Conservation (phyloP, 2,888 invertebrate species). For the Tiphia femorata region DNA sequence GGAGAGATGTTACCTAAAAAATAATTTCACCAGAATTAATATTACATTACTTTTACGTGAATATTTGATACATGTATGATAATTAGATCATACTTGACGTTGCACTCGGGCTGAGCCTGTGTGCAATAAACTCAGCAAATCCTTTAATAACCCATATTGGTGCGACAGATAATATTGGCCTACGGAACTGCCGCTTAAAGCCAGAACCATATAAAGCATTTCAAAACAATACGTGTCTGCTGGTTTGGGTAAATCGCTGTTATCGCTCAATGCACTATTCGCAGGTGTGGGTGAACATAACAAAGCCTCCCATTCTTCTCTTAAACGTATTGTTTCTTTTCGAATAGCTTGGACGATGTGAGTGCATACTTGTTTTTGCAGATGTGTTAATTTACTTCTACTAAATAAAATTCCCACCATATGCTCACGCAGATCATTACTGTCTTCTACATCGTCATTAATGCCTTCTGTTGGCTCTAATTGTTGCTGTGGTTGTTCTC, state of each 20-base stretch:
- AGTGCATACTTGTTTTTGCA: constrained; percentile 89
- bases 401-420: constrained; percentile 97
- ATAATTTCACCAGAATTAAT: constrained; percentile 13
- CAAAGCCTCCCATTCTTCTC: constrained; percentile 91
- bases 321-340: constrained; percentile 86
- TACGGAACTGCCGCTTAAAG: constrained; percentile 92
- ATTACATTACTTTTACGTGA: background rate
- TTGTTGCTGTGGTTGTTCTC: constrained; percentile 72
- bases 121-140: constrained; percentile 88
- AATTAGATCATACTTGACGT: constrained; percentile 79
- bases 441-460: constrained; percentile 68
- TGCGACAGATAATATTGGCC: constrained; percentile 92
- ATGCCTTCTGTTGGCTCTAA: constrained; percentile 58
- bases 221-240: constrained; percentile 97
- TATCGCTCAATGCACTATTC: constrained; percentile 64
- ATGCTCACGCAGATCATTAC: constrained; percentile 89
- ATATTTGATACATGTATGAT: background rate
- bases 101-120: constrained; percentile 96
- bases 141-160: constrained; percentile 86
- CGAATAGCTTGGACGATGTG: constrained; percentile 93
- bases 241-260: constrained; percentile 70
- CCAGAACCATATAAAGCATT: constrained; percentile 95
- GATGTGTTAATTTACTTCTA: constrained; percentile 90
- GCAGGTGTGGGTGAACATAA: constrained; percentile 70
- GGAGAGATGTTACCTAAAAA: constrained; percentile 79